A percentile compares a stretch with the other conserved stretches of the same genome.
phyloP scores from a whole-genome alignment of 2,113 vertebrate species.

The Ursus arctos region DNA sequence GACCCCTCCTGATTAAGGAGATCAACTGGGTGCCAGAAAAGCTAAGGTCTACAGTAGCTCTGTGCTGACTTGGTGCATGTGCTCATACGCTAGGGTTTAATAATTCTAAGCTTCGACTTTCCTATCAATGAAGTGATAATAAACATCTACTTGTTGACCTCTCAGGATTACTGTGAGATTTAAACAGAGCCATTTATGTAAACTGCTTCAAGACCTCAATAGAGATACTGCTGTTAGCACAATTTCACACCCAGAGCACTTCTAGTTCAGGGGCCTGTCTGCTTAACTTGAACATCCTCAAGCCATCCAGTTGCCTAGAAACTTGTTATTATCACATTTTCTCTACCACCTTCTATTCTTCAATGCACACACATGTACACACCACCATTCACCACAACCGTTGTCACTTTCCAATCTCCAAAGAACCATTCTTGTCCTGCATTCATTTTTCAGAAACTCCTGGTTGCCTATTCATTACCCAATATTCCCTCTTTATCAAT shows the following conservation, averaged over 20 bases:
- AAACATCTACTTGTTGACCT: neutral
- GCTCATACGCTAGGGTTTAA: neutral
- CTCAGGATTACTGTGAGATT: neutral
- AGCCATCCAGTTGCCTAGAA: neutral
- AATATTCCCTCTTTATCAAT: neutral
- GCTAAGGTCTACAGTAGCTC: neutral
- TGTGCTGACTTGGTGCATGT: neutral
- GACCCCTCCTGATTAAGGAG: neutral
- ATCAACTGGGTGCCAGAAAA: neutral
- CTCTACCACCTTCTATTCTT: neutral
- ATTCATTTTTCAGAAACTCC: neutral
- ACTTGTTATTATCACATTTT: neutral
- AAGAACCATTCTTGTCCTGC: neutral
- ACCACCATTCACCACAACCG: neutral
- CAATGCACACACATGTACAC: neutral
- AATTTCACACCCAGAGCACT: neutral
- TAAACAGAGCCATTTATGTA: neutral
- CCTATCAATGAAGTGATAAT: neutral
- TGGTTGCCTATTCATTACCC: neutral
- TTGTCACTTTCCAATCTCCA: neutral
- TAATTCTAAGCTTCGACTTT: conserved; percentile 5
- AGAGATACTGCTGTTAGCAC: neutral
- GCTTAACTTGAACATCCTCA: neutral
- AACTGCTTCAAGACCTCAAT: neutral
- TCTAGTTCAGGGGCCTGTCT: neutral